These are phyloP conservation scores for Cosmopolites sordidus DNA, from an alignment of 2,888 invertebrate species.

Conservation along the genomic window DNA sequence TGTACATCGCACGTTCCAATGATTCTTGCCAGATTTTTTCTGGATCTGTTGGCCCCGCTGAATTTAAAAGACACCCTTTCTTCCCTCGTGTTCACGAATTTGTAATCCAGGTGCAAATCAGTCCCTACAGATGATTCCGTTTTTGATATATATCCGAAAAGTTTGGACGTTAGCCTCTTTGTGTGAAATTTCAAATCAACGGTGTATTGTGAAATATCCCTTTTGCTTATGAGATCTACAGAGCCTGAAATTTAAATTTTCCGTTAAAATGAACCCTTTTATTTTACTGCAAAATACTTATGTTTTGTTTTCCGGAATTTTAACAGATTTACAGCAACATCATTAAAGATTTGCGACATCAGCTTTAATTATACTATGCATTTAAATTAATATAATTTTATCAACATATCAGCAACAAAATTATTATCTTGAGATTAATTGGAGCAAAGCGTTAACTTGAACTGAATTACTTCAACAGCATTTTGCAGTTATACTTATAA, in stretches of 20 bases:
- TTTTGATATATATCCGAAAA: conserved; percentile 65
- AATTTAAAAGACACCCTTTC: conserved; percentile 54
- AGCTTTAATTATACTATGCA: too few relatives aligned
- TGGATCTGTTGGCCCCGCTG: conserved; percentile 53
- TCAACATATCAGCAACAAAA: too few relatives aligned
- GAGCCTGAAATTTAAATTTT: conserved; percentile 49
- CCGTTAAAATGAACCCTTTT: too few relatives aligned
- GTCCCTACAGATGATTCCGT: conserved; percentile 49
- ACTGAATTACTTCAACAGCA: too few relatives aligned
- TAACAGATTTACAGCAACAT: too few relatives aligned
- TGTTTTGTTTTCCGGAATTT: too few relatives aligned
- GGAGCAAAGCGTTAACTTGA: too few relatives aligned
- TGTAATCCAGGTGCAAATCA: conserved; percentile 63
- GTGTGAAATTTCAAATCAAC: conserved; percentile 74
- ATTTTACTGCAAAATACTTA: too few relatives aligned
- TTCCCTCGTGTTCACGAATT: conserved; percentile 56
- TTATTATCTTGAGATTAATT: too few relatives aligned
- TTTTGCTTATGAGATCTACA: conserved; percentile 59
- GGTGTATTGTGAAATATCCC: conserved; percentile 71
- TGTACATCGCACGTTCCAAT: conserved; percentile 64
- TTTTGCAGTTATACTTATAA: too few relatives aligned
- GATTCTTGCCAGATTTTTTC: conserved; percentile 56
- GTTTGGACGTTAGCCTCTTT: conserved; percentile 66
- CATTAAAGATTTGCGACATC: too few relatives aligned
- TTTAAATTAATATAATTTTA: too few relatives aligned